These are phyloP conservation scores for Dromius quadrimaculatus DNA, from an alignment of 2,888 invertebrate species.

Conservation along the genomic window DNA sequence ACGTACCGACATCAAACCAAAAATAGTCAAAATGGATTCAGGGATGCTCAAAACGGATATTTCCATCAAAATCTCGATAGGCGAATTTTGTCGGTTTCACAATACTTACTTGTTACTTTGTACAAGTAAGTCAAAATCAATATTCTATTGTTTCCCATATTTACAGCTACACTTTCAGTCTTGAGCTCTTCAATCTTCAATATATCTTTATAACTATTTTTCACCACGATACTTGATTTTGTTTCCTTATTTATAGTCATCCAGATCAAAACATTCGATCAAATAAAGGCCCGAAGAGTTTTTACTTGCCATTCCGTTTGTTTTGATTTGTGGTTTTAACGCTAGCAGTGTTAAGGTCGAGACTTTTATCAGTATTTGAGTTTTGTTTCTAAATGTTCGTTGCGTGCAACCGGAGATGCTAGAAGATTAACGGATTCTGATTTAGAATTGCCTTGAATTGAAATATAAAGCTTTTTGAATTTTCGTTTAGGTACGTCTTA, in stretches of 20 bases:
- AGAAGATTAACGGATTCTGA: conserved; percentile 21
- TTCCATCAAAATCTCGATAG: too few relatives aligned
- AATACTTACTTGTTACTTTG: too few relatives aligned
- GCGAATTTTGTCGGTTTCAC: too few relatives aligned
- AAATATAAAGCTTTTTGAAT: too few relatives aligned
- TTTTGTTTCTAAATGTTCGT: conserved; percentile 23
- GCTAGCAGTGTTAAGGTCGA: not conserved
- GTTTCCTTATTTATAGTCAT: conserved; percentile 12
- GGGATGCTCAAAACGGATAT: too few relatives aligned
- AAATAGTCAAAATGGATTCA: too few relatives aligned
- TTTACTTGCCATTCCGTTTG: conserved; percentile 7
- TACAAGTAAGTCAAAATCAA: too few relatives aligned
- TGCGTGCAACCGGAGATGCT: conserved; percentile 34
- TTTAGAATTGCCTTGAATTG: conserved; percentile 3
- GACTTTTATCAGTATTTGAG: conserved; percentile 22
- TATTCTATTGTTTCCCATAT: too few relatives aligned
- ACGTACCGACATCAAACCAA: too few relatives aligned
- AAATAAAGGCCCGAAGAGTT: not conserved
- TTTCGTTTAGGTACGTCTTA: not conserved
- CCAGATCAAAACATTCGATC: not conserved
- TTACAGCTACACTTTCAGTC: too few relatives aligned
- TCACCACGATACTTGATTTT: conserved; percentile 16
- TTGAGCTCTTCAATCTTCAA: too few relatives aligned
- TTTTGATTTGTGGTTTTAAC: conserved; percentile 21
- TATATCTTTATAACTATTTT: too few relatives aligned